A percentile compares a stretch with the other conserved stretches of the same genome.
Conservation (phyloP, 2,888 invertebrate species). For the Hirtodrosophila confusa region DNA sequence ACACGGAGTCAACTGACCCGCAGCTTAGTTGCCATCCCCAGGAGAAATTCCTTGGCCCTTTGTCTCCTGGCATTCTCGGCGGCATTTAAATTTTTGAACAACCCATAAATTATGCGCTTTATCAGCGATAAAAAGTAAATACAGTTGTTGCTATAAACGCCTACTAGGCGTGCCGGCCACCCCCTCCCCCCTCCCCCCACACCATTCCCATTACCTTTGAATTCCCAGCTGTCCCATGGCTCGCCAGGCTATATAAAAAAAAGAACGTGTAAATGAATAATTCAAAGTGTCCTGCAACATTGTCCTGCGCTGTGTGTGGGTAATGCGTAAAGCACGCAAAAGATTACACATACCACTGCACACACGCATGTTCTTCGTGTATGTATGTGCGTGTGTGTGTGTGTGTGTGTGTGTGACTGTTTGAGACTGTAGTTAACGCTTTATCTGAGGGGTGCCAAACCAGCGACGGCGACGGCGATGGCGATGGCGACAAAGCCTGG, state of each 20-base stretch:
- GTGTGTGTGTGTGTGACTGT: conserved; percentile 24
- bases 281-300: conserved; percentile 80
- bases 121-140: conserved; percentile 81
- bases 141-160: conserved; percentile 80
- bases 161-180: conserved; percentile 60
- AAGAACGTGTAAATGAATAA: conserved; percentile 75
- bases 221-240: conserved; percentile 60
- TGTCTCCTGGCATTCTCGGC: conserved; percentile 69
- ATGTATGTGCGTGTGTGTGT: background rate
- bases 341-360: conserved; percentile 73
- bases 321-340: conserved; percentile 81
- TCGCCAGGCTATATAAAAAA: conserved; percentile 38
- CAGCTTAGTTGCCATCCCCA: conserved; percentile 30
- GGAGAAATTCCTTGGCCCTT: conserved; percentile 57
- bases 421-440: conserved; percentile 74
- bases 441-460: conserved; percentile 75
- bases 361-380: conserved; percentile 25
- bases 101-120: conserved; percentile 80
- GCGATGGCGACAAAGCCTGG: conserved; percentile 58
- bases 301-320: conserved; percentile 59
- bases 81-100: conserved; percentile 80
- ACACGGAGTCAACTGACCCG: conserved; percentile 34
- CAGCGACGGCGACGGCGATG: conserved; percentile 39
- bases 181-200: background rate
- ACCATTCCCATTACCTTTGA: background rate